These are phyloP conservation scores for Ptycholaimellus sp. DNA, from an alignment of 2,888 invertebrate genomes.

Conservation along the genomic window DNA sequence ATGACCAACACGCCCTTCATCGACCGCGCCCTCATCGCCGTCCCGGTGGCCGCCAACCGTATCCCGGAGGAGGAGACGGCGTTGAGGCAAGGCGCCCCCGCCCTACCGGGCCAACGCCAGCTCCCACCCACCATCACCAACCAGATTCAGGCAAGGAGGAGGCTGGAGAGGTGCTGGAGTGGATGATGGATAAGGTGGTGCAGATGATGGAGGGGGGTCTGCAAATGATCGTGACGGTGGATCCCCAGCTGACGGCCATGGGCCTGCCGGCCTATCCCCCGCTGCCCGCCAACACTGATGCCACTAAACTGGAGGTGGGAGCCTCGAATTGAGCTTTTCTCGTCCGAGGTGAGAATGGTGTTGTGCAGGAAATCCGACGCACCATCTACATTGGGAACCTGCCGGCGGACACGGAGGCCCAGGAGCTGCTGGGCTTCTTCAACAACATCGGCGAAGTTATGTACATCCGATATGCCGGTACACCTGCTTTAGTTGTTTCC, in stretches of 20 bases:
- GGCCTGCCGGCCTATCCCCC: conserved; percentile 73
- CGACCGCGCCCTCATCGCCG: conserved; percentile 79
- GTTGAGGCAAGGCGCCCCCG: conserved; percentile 66
- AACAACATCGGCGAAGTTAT: conserved; percentile 29
- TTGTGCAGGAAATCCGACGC: conserved; percentile 57
- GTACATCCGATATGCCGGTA: too few species aligned
- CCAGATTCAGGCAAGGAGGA: conserved; percentile 32
- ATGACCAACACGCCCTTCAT: conserved; percentile 96
- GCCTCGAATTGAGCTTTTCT: conserved; percentile 31
- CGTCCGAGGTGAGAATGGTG: background rate
- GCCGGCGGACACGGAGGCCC: conserved; percentile 32
- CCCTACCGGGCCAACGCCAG: conserved; percentile 32
- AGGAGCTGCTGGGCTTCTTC: conserved; percentile 69
- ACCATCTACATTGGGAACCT: conserved; percentile 66
- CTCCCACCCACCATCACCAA: conserved; percentile 71
- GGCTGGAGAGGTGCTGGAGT: conserved; percentile 6
- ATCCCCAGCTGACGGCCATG: conserved; percentile 49
- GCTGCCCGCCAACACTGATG: conserved; percentile 44
- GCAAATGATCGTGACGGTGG: conserved; percentile 48
- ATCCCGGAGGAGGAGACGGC: conserved; percentile 89
- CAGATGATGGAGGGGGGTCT: background rate
- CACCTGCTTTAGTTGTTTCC: too few species aligned
- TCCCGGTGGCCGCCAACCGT: conserved; percentile 47
- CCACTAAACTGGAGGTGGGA: conserved; percentile 61
- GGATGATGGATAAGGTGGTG: too few species aligned